phyloP scores from a whole-genome alignment of 2,113 vertebrate species.

The Casuarius casuarius region DNA sequence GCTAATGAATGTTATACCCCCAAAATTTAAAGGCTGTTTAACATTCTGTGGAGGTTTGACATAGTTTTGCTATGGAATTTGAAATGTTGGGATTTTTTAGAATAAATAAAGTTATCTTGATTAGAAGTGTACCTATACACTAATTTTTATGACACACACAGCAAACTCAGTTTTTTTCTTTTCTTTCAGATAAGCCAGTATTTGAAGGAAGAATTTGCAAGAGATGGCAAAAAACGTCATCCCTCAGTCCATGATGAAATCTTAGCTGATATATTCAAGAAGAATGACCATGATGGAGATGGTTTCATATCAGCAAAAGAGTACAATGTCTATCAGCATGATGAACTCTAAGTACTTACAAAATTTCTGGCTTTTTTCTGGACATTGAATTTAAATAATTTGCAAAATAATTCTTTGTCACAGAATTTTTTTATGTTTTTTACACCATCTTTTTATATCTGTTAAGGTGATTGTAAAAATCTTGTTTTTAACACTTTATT shows the following conservation, averaged over 20 bases:
- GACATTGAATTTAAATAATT: conserved; percentile 29
- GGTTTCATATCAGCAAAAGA: conserved; percentile 91
- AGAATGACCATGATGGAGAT: conserved; percentile 87
- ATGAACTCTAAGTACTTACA: conserved; percentile 85
- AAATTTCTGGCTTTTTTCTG: background rate
- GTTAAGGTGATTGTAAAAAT: conserved; percentile 34
- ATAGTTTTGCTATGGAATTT: background rate
- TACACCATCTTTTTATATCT: conserved; percentile 41
- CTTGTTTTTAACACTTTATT: conserved; percentile 19
- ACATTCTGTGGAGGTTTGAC: background rate
- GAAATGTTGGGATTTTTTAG: background rate
- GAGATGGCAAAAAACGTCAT: conserved; percentile 81
- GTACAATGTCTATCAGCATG: conserved; percentile 92
- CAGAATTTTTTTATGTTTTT: conserved; percentile 14
- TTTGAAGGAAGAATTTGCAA: conserved; percentile 88
- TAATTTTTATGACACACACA: background rate
- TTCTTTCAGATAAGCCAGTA: conserved; percentile 84
- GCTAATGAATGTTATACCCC: background rate
- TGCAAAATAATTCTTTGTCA: conserved; percentile 13
- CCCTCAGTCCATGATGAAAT: conserved; percentile 86
- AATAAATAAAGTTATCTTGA: background rate
- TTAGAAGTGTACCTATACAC: background rate
- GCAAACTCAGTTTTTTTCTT: background rate
- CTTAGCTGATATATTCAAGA: conserved; percentile 89
- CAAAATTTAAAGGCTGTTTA: background rate